A percentile compares a stretch with the other conserved stretches of the same genome.
These are phyloP conservation scores for Atrichornis clamosus DNA, from an alignment of 2,113 vertebrate species.

Conservation along the genomic window DNA sequence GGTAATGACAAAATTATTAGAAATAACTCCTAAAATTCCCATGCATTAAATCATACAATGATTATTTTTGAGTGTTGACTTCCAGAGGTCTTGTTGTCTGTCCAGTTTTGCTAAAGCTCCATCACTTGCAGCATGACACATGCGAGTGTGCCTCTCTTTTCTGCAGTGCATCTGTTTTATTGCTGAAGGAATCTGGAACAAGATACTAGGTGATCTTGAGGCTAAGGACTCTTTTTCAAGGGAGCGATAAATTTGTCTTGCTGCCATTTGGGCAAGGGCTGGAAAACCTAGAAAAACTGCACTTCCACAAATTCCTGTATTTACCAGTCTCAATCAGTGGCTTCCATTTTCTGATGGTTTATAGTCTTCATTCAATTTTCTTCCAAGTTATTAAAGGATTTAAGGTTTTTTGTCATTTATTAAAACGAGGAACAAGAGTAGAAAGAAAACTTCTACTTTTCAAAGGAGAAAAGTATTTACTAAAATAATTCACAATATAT, in stretches of 20 bases:
- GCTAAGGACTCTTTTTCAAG: neutral
- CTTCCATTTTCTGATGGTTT: neutral
- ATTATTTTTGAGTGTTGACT: neutral
- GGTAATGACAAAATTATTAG: neutral
- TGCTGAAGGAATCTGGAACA: neutral
- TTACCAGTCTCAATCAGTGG: neutral
- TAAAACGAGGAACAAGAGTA: too few relatives aligned
- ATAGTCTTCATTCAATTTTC: neutral
- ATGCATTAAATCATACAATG: neutral
- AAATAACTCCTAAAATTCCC: neutral
- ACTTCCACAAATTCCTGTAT: neutral
- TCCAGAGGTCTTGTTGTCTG: neutral
- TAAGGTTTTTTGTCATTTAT: neutral
- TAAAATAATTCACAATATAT: slow-evolving; percentile 11
- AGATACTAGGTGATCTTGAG: neutral
- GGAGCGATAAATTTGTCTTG: neutral
- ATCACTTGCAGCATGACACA: neutral
- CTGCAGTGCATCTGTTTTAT: neutral
- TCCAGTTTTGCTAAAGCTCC: neutral
- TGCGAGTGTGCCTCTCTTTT: neutral
- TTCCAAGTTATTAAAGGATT: neutral
- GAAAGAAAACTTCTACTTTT: too few relatives aligned
- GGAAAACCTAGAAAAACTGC: neutral
- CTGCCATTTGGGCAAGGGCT: neutral
- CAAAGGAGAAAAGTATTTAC: slow-evolving; percentile 23